Evolutionary conservation across 2,113 vertebrate species (phyloP), one percentile per base, ranked within the genome.

Genomic region (Syrrhaptes paradoxus): DNA sequence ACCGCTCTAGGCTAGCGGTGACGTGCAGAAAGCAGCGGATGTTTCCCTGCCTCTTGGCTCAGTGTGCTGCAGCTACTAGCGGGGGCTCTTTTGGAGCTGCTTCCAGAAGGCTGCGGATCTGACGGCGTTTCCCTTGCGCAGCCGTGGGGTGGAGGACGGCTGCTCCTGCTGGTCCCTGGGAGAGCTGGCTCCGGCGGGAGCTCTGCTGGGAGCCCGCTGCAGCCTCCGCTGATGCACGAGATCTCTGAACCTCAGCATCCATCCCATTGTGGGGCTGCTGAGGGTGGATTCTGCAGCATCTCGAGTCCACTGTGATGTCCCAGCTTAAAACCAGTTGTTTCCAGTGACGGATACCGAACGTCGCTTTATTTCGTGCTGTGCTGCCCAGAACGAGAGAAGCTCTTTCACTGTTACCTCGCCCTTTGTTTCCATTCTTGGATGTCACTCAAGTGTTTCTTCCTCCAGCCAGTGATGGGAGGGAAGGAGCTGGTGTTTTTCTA

Each of bases 61-160:
- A 54, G 38, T 0, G 0, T 89, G 49, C 58, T 1, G 1, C n/a
- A 54, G 38, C 28, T 24, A n/a, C 72, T 4, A 54, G 13, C 0
- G 38, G 1, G 11, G 24, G 24, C 46, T 82, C 24, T 54, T 51
- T 43, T 66, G 71, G 52, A 90, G 62, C 51, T 38, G 59, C 15
- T 70, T 36, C 70, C 75, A 46, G 61, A 68, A 38, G 0, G 14
- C 49, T 45, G 10, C 1, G 16, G 38, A 7, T 89, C 32, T 76
- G 38, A 4, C 3, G 34, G 67, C 1, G 4, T 73, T 89, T 61
- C 46, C 58, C 55, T 91, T 0, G 0, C 9, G 4, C 54, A 68
- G 45, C 51, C 65, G 7, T 68, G 83, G 70, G 48, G 4, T 7
- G 73, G 68, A 43, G 59, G 55, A 61, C 36, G 4, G 55, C 19